These are phyloP conservation scores for Ranitomeya variabilis DNA, from an alignment of 2,113 vertebrate species.

Conservation along the genomic window DNA sequence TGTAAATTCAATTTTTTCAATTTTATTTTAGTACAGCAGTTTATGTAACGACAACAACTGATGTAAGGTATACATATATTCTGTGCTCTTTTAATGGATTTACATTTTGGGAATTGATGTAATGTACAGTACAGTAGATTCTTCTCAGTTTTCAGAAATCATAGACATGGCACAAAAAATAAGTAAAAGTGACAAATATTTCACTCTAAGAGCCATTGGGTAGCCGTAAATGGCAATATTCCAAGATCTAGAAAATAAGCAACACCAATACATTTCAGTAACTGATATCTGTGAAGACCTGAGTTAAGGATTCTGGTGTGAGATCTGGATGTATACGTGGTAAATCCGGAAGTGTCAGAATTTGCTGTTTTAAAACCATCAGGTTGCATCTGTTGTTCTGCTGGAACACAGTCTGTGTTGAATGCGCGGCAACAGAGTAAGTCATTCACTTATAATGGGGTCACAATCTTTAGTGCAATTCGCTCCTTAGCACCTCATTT, in stretches of 20 bases:
- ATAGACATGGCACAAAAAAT: neutral
- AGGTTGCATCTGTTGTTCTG: neutral
- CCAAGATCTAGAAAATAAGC: neutral
- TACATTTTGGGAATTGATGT: neutral
- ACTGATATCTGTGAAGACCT: constrained; percentile 3
- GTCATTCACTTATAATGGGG: neutral
- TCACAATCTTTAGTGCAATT: constrained; percentile 11
- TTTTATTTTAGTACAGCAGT: neutral
- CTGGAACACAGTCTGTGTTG: neutral
- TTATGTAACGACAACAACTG: neutral
- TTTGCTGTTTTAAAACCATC: neutral
- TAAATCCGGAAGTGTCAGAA: constrained; percentile 5
- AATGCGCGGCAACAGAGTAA: neutral
- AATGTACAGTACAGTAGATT: neutral
- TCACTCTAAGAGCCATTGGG: neutral
- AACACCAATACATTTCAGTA: neutral
- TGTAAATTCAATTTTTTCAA: neutral
- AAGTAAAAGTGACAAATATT: neutral
- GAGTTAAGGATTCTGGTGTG: neutral
- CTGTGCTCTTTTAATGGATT: neutral
- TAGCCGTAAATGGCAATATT: constrained; percentile 2
- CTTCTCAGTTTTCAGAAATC: neutral
- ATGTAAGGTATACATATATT: constrained; percentile 4
- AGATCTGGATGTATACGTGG: neutral
- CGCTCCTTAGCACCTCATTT: constrained; percentile 27